Conservation (phyloP, 2,113 vertebrate genomes). For the Gymnorhina tibicen region DNA sequence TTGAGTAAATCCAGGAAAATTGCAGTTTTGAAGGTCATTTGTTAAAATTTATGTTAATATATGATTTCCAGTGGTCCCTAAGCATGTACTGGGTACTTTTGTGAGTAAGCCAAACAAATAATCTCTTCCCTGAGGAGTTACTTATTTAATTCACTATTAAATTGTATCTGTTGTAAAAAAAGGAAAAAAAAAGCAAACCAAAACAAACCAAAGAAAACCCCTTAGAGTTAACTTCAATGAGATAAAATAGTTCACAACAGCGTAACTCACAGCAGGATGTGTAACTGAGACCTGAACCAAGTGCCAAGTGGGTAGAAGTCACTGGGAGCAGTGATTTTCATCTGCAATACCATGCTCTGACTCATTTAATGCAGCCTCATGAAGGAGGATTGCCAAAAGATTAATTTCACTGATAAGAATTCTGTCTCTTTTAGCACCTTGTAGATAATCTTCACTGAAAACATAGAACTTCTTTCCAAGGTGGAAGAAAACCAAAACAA, state of each 20-base stretch:
- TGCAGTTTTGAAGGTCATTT: background rate
- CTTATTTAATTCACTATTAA: background rate
- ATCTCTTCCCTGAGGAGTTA: background rate
- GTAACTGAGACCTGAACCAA: background rate
- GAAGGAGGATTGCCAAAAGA: background rate
- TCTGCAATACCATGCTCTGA: background rate
- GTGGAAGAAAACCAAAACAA: background rate
- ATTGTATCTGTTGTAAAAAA: background rate
- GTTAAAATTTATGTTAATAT: background rate
- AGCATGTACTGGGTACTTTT: background rate
- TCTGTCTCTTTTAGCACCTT: background rate
- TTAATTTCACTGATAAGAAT: background rate
- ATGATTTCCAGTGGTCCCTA: background rate
- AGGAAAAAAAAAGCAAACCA: background rate
- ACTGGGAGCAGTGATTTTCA: background rate
- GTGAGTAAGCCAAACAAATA: background rate
- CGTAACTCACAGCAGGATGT: background rate
- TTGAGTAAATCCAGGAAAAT: background rate
- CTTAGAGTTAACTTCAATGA: background rate
- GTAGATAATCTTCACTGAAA: background rate
- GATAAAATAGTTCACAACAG: background rate
- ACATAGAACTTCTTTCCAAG: background rate
- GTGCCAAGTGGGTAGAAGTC: background rate
- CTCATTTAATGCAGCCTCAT: background rate
- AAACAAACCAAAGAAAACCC: background rate